phyloP scores from a whole-genome alignment of 2,888 invertebrate species.

The Spicauda simplicius region DNA sequence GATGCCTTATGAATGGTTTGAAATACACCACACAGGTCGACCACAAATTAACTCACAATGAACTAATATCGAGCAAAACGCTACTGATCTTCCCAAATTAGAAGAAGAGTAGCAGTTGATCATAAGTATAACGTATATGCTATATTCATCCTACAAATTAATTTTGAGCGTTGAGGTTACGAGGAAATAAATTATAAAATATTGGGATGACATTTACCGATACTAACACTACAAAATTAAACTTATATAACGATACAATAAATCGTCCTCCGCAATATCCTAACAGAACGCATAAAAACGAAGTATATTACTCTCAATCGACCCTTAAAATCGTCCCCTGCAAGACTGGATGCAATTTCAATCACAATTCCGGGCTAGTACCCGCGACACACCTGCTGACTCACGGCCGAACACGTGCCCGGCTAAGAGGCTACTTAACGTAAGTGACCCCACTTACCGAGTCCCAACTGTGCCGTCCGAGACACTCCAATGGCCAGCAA shows the following conservation, averaged over 20 bases:
- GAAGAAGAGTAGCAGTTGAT: too few species aligned
- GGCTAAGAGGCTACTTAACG: slow-evolving; percentile 80
- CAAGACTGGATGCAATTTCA: slow-evolving; percentile 67
- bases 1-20: too few species aligned
- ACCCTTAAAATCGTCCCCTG: slow-evolving; percentile 65
- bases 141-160: too few species aligned
- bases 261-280: background rate
- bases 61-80: too few species aligned
- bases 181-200: too few species aligned
- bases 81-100: too few species aligned
- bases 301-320: slow-evolving; percentile 42
- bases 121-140: too few species aligned
- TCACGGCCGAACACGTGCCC: slow-evolving; percentile 70
- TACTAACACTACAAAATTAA: background rate
- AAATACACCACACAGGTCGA: too few species aligned
- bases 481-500: slow-evolving; percentile 68
- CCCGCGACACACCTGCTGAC: slow-evolving; percentile 73
- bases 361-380: slow-evolving; percentile 67
- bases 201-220: too few species aligned
- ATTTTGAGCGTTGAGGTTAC: too few species aligned
- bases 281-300: slow-evolving; percentile 48
- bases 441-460: slow-evolving; percentile 78
- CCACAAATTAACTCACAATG: too few species aligned
- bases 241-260: background rate
- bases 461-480: slow-evolving; percentile 68